A percentile compares a stretch with the other conserved stretches of the same genome.
phyloP scores from a whole-genome alignment of 2,797 vertebrate genomes.

The Chaunax sp. region DNA sequence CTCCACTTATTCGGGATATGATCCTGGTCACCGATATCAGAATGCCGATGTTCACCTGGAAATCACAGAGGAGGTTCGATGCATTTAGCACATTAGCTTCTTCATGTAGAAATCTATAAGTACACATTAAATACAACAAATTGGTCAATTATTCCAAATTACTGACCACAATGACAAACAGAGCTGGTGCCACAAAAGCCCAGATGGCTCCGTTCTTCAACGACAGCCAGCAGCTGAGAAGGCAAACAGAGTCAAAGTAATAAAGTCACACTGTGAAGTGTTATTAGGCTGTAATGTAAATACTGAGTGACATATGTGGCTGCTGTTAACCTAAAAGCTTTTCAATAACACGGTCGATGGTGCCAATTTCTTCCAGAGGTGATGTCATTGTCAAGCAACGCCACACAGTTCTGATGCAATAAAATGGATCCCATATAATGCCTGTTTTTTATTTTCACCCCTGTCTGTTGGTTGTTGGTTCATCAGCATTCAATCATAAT shows the following conservation, averaged over 20 bases:
- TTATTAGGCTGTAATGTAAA: slow-evolving; percentile 37
- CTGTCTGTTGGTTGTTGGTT: no score
- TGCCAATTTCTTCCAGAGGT: slow-evolving; percentile 39
- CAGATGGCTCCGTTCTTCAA: slow-evolving; percentile 92
- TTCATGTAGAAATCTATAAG: not conserved
- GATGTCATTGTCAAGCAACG: slow-evolving; percentile 51
- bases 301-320: slow-evolving; percentile 12
- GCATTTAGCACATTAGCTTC: not conserved
- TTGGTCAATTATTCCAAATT: slow-evolving; percentile 2
- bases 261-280: not conserved
- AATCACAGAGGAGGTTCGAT: not conserved
- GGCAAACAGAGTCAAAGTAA: slow-evolving; percentile 12
- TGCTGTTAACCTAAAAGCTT: slow-evolving; percentile 27
- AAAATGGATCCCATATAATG: slow-evolving; percentile 10
- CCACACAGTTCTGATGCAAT: slow-evolving; percentile 12
- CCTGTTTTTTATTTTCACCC: no score
- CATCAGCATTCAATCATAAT: no score
- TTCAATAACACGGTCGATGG: slow-evolving; percentile 7
- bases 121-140: slow-evolving; percentile 1
- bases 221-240: slow-evolving; percentile 94
- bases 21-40: slow-evolving; percentile 95
- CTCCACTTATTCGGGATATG: slow-evolving; percentile 95
- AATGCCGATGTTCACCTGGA: slow-evolving; percentile 94
- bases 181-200: slow-evolving; percentile 95
- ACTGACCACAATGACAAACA: slow-evolving; percentile 94